These are phyloP conservation scores for Crepidodera aurea DNA, from an alignment of 2,888 invertebrate species.

Conservation along the genomic window DNA sequence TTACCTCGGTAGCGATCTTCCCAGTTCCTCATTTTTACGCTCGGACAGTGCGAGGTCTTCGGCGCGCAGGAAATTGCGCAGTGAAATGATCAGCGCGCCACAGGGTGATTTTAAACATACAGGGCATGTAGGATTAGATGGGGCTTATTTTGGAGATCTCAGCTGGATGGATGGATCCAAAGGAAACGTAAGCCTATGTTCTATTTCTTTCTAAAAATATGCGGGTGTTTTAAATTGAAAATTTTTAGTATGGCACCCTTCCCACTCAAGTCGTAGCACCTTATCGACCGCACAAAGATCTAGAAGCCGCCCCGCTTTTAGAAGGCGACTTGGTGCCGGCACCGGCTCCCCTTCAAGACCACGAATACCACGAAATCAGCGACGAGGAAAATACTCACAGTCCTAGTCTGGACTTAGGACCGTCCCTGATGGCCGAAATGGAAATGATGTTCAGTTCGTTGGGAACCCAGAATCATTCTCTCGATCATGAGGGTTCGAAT, in stretches of 20 bases:
- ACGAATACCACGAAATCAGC: slow-evolving; percentile 85
- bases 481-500: slow-evolving; percentile 53
- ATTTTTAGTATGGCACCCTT: slow-evolving; percentile 73
- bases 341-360: slow-evolving; percentile 64
- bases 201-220: too few relatives aligned
- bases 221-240: too few relatives aligned
- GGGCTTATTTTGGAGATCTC: slow-evolving; percentile 96
- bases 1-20: slow-evolving; percentile 80
- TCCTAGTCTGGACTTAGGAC: slow-evolving; percentile 78
- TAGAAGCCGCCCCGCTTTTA: slow-evolving; percentile 73
- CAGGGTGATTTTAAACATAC: slow-evolving; percentile 98
- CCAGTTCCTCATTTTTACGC: slow-evolving; percentile 65
- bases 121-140: slow-evolving; percentile 93
- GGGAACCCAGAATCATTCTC: slow-evolving; percentile 54
- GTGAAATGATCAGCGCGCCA: slow-evolving; percentile 96
- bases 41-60: slow-evolving; percentile 71
- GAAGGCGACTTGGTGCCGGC: slow-evolving; percentile 56
- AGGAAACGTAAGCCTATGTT: slow-evolving; percentile 58
- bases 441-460: slow-evolving; percentile 83
- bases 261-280: slow-evolving; percentile 90
- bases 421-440: slow-evolving; percentile 90
- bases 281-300: slow-evolving; percentile 87
- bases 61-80: slow-evolving; percentile 72
- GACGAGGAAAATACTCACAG: slow-evolving; percentile 74
- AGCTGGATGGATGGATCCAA: slow-evolving; percentile 72